A percentile compares a stretch with the other conserved stretches of the same genome.
Conservation (phyloP, 37 sponge, comb jelly and placozoan species). For the Aplysina aerophoba region DNA sequence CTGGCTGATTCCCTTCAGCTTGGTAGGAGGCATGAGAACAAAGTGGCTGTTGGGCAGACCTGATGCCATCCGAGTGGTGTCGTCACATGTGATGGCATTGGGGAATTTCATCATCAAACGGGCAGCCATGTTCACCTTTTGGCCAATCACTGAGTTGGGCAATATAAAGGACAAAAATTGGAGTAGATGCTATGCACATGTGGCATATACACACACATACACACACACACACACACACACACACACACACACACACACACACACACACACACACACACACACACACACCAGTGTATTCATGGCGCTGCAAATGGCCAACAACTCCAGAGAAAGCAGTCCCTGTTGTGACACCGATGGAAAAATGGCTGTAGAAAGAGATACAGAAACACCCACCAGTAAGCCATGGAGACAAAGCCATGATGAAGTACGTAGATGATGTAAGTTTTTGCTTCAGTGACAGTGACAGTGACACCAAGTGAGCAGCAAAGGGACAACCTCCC, state of each 20-base stretch:
- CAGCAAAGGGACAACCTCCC: no score
- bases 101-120: constrained; percentile 92
- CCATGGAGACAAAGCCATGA: no score
- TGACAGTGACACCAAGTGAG: no score
- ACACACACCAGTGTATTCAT: constrained; percentile 87
- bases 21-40: constrained; percentile 61
- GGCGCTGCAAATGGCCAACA: constrained; percentile 90
- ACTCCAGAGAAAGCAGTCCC: constrained; percentile 95
- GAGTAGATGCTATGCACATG: not conserved
- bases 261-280: no score
- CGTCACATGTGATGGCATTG: constrained; percentile 81
- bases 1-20: constrained; percentile 77
- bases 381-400: no score
- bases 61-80: constrained; percentile 74
- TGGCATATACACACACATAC: not conserved
- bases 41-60: constrained; percentile 63
- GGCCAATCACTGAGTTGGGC: constrained; percentile 77
- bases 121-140: constrained; percentile 96
- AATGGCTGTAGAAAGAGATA: no score
- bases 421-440: no score
- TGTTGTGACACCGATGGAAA: constrained; percentile 91
- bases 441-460: no score
- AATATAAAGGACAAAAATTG: not conserved
- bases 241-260: not conserved
- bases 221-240: not conserved